Percentiles rank a stretch among this genome's conserved stretches.
Evolutionary conservation across 2,113 vertebrate species (phyloP).

Genomic region (Urocynchramus pylzowi): DNA sequence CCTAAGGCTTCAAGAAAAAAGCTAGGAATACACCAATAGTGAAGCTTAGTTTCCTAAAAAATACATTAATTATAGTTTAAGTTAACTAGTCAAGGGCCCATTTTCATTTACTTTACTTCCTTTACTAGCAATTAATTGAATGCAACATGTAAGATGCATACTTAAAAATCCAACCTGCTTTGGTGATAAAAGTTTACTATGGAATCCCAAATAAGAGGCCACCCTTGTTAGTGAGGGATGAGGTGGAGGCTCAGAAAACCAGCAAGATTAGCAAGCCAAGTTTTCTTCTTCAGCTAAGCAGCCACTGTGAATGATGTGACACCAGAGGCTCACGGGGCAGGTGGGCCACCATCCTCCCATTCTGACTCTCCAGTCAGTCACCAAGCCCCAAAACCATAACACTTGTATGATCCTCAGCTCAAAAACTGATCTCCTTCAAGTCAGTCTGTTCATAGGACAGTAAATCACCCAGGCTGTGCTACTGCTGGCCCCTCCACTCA

Average conservation of each 20-base stretch:
- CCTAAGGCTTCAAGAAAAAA: neutral
- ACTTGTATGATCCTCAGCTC: neutral
- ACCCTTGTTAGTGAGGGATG: neutral
- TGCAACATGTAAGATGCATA: neutral
- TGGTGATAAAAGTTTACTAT: neutral
- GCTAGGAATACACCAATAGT: neutral
- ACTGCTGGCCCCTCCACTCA: neutral
- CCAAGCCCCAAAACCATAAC: accelerated
- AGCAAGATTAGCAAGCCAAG: neutral
- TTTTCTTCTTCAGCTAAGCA: neutral
- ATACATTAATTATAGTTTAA: neutral
- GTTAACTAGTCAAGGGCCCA: neutral
- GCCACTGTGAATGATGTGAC: neutral
- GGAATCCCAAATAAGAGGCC: neutral
- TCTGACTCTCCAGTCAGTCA: neutral
- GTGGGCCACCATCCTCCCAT: neutral
- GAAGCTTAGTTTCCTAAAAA: neutral
- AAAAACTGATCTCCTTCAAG: neutral
- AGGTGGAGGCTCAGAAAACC: neutral
- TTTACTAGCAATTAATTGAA: neutral
- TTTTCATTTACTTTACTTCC: neutral
- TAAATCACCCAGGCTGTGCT: neutral
- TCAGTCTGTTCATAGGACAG: neutral
- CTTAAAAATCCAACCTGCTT: neutral
- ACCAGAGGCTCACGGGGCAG: neutral